Evolutionary conservation across 2,113 vertebrate genomes (phyloP), one percentile per base, ranked within the genome.

Genomic region (Tychaedon coryphoeus): DNA sequence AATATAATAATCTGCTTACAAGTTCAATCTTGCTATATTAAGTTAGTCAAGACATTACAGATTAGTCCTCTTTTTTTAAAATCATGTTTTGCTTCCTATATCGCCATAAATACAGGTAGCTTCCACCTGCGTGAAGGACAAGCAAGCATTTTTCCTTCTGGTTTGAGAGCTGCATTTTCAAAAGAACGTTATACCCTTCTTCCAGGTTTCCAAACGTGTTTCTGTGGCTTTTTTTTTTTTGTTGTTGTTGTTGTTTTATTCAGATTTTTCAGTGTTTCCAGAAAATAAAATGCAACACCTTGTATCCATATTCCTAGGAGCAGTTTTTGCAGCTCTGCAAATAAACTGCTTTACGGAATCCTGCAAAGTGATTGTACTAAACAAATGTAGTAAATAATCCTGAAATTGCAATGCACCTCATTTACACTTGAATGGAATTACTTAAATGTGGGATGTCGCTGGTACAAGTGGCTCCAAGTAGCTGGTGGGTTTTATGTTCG

Each of bases 311-410:
- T 92, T 93, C 40, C 83, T 61, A 33, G 65, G 60, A 71, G 69
- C 85, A 92, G 19, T 61, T 94, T 90, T 90, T 96, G 72, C 82
- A 72, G 57, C 53, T 90, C 79, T 81, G 88, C 69, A 93, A 95
- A 84, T 93, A 90, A 90, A 94, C 36, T 0, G 1, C 86, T 84
- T 75, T 71, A 94, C 90, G 84, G 82, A 75, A 77, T 80, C 60
- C 85, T 92, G 67, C 61, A 86, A 96, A 82, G 88, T 80, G 83
- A 88, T 95, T 93, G 75, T 84, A 48, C 82, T 88, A 90, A 97
- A 94, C 65, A 90, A 96, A 86, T 83, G 76, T 88, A 77, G 90
- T 95, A 94, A 96, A 94, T 90, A 94, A 94, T 95, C 88, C 86
- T 83, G 93, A 88, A 95, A 95, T 89, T 92, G 83, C 89, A 72